Evolutionary conservation across 1,140 invertebrate genomes (phyloP).

Genomic region (Meloidogyne floridensis): DNA sequence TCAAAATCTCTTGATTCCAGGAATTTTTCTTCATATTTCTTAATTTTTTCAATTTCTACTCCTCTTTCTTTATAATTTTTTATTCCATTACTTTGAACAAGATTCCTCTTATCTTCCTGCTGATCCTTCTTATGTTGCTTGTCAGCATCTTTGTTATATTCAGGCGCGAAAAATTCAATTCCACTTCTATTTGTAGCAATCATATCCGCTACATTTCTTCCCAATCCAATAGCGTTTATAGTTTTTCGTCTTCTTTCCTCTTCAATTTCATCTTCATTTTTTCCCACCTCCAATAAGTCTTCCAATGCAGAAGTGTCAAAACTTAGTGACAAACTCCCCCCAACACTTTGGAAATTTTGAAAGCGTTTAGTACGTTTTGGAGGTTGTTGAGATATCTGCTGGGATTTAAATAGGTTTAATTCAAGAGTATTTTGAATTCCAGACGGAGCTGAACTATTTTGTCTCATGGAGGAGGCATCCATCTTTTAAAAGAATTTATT

Average conservation of each 20-base stretch:
- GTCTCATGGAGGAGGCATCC: not conserved
- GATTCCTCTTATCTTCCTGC: not conserved
- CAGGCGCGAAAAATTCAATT: not conserved
- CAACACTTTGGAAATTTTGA: not conserved
- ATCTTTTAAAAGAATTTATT: not conserved
- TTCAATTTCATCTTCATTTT: not conserved
- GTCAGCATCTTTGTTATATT: not conserved
- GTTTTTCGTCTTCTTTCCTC: constrained; percentile 1
- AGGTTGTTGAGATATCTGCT: not conserved
- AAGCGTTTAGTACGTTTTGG: not conserved
- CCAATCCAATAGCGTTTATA: not conserved
- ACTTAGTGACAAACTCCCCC: not conserved
- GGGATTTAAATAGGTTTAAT: not conserved
- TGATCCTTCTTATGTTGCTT: constrained; percentile 13
- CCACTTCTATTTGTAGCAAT: not conserved
- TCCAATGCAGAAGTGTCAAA: not conserved
- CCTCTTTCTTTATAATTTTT: not conserved
- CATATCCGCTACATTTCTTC: not conserved
- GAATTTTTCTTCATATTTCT: not conserved
- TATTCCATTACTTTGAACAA: not conserved
- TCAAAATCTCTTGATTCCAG: not conserved
- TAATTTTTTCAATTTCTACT: not conserved
- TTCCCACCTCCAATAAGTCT: not conserved
- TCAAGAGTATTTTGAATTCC: not conserved
- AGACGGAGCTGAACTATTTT: not conserved